phyloP scores from a whole-genome alignment of 2,888 invertebrate species.

The Podotricha telesiphe region DNA sequence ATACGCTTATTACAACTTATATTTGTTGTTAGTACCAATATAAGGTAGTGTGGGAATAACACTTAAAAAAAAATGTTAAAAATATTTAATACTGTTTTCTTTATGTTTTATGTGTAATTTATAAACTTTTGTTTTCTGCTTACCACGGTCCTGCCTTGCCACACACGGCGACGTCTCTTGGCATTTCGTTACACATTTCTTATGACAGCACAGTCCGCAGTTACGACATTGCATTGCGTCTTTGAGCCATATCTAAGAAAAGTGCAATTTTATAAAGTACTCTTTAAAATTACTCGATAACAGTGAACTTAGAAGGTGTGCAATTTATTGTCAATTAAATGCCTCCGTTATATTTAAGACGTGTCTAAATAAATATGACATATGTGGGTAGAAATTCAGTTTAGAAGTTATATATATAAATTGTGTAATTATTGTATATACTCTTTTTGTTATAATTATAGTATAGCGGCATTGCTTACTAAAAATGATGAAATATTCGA shows the following conservation, averaged over 20 bases:
- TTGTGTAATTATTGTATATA: too few species aligned
- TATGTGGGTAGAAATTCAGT: too few species aligned
- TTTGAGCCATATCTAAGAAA: slow-evolving; percentile 94
- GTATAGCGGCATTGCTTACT: too few species aligned
- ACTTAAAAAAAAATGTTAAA: too few species aligned
- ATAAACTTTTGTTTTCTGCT: slow-evolving; percentile 22
- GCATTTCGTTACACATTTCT: slow-evolving; percentile 96
- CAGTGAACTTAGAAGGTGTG: neutral
- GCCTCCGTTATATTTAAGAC: neutral
- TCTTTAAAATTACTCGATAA: neutral
- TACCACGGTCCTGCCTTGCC: slow-evolving; percentile 71
- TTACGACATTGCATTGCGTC: slow-evolving; percentile 96
- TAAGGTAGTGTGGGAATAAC: too few species aligned
- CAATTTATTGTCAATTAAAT: neutral
- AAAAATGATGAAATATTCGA: too few species aligned
- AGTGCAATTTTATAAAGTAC: neutral
- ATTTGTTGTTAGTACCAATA: too few species aligned
- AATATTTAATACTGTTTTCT: too few species aligned
- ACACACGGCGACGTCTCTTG: slow-evolving; percentile 80
- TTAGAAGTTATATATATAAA: too few species aligned
- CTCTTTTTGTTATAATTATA: too few species aligned
- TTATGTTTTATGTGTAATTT: neutral
- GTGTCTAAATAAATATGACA: too few species aligned
- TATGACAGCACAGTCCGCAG: slow-evolving; percentile 96
- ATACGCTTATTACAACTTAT: too few species aligned